Evolutionary conservation across 2,888 invertebrate genomes (phyloP).

Genomic region (Caenorhabditis wallacei): DNA sequence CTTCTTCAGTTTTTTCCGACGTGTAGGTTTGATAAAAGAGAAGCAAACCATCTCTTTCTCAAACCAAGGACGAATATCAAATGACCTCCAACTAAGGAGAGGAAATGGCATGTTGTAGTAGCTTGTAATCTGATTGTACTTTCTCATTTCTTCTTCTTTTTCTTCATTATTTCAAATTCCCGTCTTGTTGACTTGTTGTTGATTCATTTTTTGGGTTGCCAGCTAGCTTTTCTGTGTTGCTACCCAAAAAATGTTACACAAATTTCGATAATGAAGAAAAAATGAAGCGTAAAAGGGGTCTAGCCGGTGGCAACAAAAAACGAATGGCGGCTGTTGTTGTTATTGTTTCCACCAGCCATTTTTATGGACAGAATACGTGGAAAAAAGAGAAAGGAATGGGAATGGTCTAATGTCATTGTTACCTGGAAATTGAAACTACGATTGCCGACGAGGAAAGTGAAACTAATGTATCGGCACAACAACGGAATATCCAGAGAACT

Average conservation of each 20-base stretch:
- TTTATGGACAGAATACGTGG: slow-evolving; percentile 1
- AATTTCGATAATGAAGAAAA: slow-evolving; percentile 25
- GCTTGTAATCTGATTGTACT: slow-evolving; percentile 51
- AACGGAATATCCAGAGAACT: neutral
- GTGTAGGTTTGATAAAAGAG: slow-evolving; percentile 15
- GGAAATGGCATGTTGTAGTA: slow-evolving; percentile 13
- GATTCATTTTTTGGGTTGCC: neutral
- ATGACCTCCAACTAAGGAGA: slow-evolving; percentile 25
- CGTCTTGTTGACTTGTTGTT: slow-evolving; percentile 15
- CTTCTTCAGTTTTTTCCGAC: neutral
- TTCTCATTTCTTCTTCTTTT: slow-evolving; percentile 5
- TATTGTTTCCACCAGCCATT: neutral
- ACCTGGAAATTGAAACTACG: neutral
- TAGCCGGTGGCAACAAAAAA: neutral
- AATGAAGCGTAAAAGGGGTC: slow-evolving; percentile 24
- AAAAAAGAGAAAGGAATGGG: neutral
- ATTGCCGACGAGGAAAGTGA: neutral
- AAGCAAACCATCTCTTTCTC: slow-evolving; percentile 11
- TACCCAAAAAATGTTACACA: slow-evolving; percentile 32
- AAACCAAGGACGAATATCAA: slow-evolving; percentile 48
- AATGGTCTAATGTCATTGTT: neutral
- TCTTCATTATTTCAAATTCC: neutral
- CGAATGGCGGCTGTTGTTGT: neutral
- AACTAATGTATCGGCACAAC: neutral
- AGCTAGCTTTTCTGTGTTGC: slow-evolving; percentile 27